Base-by-base conservation (phyloP, 1,140 invertebrate genomes). In the Anadara kagoshimensis region DNA sequence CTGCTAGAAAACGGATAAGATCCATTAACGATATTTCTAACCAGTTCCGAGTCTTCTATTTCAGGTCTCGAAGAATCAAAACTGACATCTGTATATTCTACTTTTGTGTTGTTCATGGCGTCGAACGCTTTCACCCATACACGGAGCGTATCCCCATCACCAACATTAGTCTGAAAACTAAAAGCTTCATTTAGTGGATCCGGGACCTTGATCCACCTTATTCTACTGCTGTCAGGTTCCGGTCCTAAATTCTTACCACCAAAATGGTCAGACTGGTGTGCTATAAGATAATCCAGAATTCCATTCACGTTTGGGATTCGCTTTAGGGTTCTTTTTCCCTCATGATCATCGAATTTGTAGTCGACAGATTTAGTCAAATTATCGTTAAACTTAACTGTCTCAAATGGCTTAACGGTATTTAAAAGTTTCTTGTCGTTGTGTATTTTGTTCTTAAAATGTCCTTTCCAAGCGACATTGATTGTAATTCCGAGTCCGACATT, bases 41-140 rank as follows among this genome's bases (percentile, higher is more conserved):
- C 26, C 12, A 36, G 12, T 11, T 5, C 16, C 22, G 57, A 10
- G 18, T 36, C 10, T 29, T 51, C 20, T 26, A 57, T 59, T 7
- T 20, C 51, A 4, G 77, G 77, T 18, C 11, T 11, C 41, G 63
- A 67, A 43, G 22, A 29, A 51, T 80, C 78, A 70, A 78, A 75
- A 29, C 64, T 41, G 26, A 80, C 69, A 5, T 51, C 20, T 0
- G 59, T 65, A 3, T 26, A 61, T 16, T 78, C 78, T 12, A 65
- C 59, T 14, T 57, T 64, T 36, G 51, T 71, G n/a, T 67, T 68
- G 41, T 54, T 66, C 69, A 72, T 78, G 36, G 68, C 44, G 45
- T 80, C 78, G 24, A 54, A 62, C 5, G 78, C 78, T 58, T 58
- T 65, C 20, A 80, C 75, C 72, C 75, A 80, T 14, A 80, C 29